phyloP scores from a whole-genome alignment of 2,113 vertebrate genomes.

The Pholis gunnellus region DNA sequence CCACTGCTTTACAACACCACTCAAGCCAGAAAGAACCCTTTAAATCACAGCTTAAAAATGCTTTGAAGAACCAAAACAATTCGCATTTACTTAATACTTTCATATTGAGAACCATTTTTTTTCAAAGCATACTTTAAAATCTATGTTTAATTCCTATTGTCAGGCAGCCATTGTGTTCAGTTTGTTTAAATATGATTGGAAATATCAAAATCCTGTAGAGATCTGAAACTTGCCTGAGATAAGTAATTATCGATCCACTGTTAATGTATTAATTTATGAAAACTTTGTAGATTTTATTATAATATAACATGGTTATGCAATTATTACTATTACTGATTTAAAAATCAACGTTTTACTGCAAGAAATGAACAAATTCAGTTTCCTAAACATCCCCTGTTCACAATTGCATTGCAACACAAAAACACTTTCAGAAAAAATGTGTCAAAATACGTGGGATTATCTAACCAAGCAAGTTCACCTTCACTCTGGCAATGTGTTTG shows the following conservation, averaged over 20 bases:
- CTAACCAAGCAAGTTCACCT: conserved; percentile 43
- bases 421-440: conserved; percentile 25
- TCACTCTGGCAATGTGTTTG: conserved; percentile 19
- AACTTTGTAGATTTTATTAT: not conserved
- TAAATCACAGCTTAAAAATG: not conserved
- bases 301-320: not conserved
- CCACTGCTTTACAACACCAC: not conserved
- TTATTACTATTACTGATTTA: not conserved
- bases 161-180: not conserved
- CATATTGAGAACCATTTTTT: not conserved
- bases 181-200: not conserved
- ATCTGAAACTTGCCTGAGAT: conserved; percentile 1
- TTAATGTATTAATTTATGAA: not conserved
- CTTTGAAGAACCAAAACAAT: not conserved
- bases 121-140: not conserved
- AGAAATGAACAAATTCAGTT: conserved; percentile 1
- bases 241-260: not conserved
- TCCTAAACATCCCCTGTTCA: conserved; percentile 2
- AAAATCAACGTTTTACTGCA: not conserved
- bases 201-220: not conserved
- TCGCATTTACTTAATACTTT: not conserved
- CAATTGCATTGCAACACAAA: conserved; percentile 45
- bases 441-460: conserved; percentile 51
- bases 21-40: not conserved
- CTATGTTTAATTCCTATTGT: no score